Evolutionary conservation across 2,797 vertebrate genomes (phyloP).

Genomic region (Okamejei kenojei): DNA sequence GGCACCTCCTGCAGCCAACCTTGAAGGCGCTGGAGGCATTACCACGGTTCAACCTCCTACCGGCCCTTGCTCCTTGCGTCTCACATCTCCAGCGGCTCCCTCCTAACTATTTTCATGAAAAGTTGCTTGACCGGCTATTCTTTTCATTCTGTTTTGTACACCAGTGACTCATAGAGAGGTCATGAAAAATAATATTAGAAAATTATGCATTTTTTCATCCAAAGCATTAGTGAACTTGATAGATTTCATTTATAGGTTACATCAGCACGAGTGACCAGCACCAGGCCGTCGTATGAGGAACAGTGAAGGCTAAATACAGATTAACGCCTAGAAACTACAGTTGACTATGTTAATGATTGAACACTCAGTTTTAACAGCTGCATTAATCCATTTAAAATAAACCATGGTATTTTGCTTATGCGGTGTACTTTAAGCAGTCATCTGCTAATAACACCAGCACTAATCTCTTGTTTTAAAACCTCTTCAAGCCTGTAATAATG

Average conservation of each 20-base stretch:
- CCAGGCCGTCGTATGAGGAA: not conserved
- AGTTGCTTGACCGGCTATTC: not conserved
- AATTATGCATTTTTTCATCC: not conserved
- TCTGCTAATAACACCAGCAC: constrained; percentile 12
- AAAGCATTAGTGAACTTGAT: not conserved
- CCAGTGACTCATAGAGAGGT: not conserved
- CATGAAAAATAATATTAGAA: not conserved
- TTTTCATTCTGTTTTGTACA: not conserved
- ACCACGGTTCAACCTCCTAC: too few species aligned
- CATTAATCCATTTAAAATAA: constrained; percentile 17
- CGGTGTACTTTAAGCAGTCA: constrained; percentile 3
- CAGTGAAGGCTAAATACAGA: not conserved
- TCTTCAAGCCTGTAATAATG: constrained; percentile 12
- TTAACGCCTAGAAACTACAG: not conserved
- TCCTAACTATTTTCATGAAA: not conserved
- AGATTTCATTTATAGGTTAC: not conserved
- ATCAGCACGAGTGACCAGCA: not conserved
- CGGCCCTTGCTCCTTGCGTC: too few species aligned
- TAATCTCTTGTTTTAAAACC: constrained; percentile 23
- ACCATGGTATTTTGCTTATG: not conserved
- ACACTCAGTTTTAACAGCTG: not conserved
- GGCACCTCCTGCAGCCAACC: too few species aligned
- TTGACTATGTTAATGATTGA: constrained; percentile 5
- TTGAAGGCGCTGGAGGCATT: too few species aligned
- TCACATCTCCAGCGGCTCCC: too few species aligned